phyloP scores from a whole-genome alignment of 2,797 vertebrate genomes.

The Pitangus sulphuratus region DNA sequence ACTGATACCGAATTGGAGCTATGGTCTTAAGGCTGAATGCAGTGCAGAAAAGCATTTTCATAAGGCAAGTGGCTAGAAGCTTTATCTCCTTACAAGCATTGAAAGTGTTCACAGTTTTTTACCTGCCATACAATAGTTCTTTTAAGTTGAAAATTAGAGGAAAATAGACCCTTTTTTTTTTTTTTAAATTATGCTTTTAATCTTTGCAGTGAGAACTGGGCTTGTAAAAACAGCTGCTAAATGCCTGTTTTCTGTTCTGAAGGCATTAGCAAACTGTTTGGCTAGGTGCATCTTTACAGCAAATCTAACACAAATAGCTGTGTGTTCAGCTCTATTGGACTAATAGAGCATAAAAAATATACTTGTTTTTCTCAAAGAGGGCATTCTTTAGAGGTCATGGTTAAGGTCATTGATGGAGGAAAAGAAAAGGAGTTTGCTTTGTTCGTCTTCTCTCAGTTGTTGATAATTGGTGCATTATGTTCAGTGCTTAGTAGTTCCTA shows the following conservation, averaged over 20 bases:
- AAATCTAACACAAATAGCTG: constrained; percentile 53
- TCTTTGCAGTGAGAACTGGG: not conserved
- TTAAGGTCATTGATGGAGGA: constrained; percentile 34
- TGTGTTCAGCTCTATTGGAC: constrained; percentile 48
- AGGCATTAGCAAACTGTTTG: constrained; percentile 33
- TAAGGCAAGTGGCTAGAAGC: not conserved
- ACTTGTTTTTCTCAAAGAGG: constrained; percentile 56
- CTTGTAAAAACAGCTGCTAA: not conserved
- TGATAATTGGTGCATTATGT: constrained; percentile 29
- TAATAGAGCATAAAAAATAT: constrained; percentile 67
- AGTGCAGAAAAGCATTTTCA: not conserved
- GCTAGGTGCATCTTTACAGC: constrained; percentile 53
- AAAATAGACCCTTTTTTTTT: not conserved
- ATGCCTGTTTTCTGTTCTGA: not conserved
- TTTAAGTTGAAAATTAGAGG: not conserved
- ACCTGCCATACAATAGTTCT: not conserved
- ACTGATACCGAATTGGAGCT: not conserved
- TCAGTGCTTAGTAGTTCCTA: not conserved
- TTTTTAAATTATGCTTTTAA: not conserved
- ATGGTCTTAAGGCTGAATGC: not conserved
- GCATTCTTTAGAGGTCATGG: constrained; percentile 60
- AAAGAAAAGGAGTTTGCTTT: constrained; percentile 33
- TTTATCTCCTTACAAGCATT: not conserved
- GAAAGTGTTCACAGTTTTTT: rapidly evolving
- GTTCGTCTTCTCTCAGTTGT: constrained; percentile 32